phyloP scores from a whole-genome alignment of 1,140 invertebrate species.

The Drosophila punjabiensis region DNA sequence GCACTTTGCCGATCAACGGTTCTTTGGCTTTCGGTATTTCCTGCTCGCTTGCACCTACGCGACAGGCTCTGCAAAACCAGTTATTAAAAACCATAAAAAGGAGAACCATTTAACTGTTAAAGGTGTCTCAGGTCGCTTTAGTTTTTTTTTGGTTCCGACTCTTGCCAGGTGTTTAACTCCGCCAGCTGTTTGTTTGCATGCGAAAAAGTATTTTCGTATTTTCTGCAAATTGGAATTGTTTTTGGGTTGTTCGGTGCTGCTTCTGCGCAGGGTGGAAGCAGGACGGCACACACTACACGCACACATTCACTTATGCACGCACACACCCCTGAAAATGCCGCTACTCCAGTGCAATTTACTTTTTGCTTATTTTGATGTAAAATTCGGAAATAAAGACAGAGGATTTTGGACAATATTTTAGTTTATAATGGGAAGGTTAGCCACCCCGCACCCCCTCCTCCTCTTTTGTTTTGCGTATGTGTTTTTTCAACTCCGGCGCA shows the following conservation, averaged over 20 bases:
- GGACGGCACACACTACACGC: conserved; percentile 11
- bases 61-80: conserved; percentile 58
- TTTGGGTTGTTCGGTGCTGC: conserved; percentile 14
- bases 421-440: too few relatives aligned
- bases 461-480: conserved; percentile 35
- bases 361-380: conserved; percentile 15
- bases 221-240: conserved; percentile 47
- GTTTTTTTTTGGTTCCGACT: conserved; percentile 28
- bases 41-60: conserved; percentile 45
- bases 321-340: conserved; percentile 47
- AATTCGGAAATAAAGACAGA: conserved; percentile 7
- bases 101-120: conserved; percentile 52
- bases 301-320: conserved; percentile 6
- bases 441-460: conserved; percentile 13
- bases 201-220: conserved; percentile 21
- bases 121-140: conserved; percentile 47
- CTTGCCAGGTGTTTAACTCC: conserved; percentile 45
- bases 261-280: conserved; percentile 61
- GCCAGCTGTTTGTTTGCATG: conserved; percentile 31
- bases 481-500: conserved; percentile 73
- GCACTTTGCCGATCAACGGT: conserved; percentile 54
- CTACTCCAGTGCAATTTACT: conserved; percentile 38
- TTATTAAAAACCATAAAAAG: conserved; percentile 58
- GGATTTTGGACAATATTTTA: conserved; percentile 16
- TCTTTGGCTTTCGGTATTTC: conserved; percentile 35